A percentile compares a stretch with the other conserved stretches of the same genome.
These are phyloP conservation scores for Chironex yamaguchii DNA, from an alignment of 30 jellyfish, hydroid and myxozoan species.

Conservation along the genomic window DNA sequence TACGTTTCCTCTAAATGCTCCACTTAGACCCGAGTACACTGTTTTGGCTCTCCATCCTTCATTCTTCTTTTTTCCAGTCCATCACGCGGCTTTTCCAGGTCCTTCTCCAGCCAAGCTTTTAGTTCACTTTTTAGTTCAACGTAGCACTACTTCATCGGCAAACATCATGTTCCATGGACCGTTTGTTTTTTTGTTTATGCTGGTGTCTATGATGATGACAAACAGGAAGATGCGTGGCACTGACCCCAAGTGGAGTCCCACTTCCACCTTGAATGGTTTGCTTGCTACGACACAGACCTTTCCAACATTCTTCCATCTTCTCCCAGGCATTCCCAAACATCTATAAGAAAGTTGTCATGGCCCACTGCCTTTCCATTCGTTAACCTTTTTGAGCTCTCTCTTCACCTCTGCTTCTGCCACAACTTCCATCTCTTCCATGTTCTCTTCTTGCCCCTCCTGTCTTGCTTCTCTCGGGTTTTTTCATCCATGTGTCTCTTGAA, in stretches of 20 bases:
- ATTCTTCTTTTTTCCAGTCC: background rate
- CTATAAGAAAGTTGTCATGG: background rate
- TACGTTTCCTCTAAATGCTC: no score
- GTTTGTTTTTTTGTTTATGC: no score
- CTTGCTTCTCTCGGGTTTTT: background rate
- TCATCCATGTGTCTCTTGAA: no score
- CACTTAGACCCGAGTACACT: background rate
- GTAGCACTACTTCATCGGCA: background rate
- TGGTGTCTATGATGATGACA: background rate
- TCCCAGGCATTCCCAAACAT: background rate
- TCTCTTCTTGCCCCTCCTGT: background rate
- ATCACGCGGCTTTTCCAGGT: background rate
- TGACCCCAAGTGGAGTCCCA: background rate
- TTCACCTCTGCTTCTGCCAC: background rate
- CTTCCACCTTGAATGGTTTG: background rate
- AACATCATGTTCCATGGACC: background rate
- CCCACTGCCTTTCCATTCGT: background rate
- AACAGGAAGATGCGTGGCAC: background rate
- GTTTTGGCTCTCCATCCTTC: background rate
- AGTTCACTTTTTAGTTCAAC: background rate
- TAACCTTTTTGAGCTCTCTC: background rate
- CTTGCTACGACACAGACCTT: background rate
- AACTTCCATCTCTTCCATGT: background rate
- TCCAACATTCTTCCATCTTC: background rate
- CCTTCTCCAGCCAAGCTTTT: no score